These are phyloP conservation scores for Phyllostomus discolor DNA, from an alignment of 2,113 vertebrate species.

Conservation along the genomic window DNA sequence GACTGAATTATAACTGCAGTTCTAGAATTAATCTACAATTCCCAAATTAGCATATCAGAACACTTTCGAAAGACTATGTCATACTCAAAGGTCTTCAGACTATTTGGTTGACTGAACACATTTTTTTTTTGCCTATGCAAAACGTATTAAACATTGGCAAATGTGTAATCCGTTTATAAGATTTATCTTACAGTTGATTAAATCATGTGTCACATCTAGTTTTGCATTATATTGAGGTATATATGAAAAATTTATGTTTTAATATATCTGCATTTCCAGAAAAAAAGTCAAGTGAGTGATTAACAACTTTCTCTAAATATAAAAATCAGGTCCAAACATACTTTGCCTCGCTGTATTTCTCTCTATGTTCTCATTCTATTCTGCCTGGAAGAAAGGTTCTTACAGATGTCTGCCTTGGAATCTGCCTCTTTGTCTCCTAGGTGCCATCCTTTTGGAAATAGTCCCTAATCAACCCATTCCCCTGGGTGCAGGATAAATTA, in stretches of 20 bases:
- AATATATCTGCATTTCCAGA: not conserved
- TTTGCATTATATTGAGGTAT: not conserved
- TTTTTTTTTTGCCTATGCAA: not conserved
- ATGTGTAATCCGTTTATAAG: not conserved
- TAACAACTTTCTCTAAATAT: not conserved
- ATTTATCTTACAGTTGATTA: not conserved
- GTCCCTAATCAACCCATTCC: not conserved
- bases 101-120: not conserved
- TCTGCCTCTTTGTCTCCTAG: not conserved
- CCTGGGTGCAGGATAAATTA: not conserved
- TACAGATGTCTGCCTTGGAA: not conserved
- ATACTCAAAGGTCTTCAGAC: not conserved
- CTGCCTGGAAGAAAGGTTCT: not conserved
- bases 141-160: not conserved
- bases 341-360: not conserved
- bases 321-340: not conserved
- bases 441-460: not conserved
- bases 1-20: not conserved
- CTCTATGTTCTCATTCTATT: not conserved
- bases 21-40: not conserved
- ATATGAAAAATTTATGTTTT: not conserved
- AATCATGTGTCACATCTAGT: not conserved
- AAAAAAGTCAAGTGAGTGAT: not conserved
- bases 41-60: not conserved
- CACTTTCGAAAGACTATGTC: not conserved